Percentiles rank a stretch among this genome's conserved stretches.
Evolutionary conservation across 2,797 vertebrate genomes (phyloP).

Genomic region (Heterohyrax brucei): DNA sequence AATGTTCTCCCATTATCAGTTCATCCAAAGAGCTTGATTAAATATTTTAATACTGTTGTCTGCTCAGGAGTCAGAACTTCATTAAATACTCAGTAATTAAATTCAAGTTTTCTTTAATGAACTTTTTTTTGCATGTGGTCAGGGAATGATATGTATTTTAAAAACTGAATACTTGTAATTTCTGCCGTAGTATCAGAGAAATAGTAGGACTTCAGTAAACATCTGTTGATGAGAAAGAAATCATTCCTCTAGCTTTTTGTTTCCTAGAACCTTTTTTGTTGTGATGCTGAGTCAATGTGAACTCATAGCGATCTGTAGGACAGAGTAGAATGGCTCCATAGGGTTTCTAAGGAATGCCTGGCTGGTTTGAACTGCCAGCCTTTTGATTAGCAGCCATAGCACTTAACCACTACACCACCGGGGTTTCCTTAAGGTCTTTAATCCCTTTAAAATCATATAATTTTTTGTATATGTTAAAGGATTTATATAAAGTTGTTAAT

Average conservation of each 20-base stretch:
- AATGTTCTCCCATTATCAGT: constrained; percentile 54
- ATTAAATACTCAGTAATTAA: constrained; percentile 62
- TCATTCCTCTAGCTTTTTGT: not conserved
- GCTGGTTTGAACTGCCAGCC: too few species aligned
- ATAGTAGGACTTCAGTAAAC: not conserved
- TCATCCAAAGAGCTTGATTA: constrained; percentile 48
- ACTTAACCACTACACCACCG: too few species aligned
- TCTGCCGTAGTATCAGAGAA: not conserved
- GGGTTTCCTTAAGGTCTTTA: too few species aligned
- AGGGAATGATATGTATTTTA: constrained; percentile 12
- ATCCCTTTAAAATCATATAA: not conserved
- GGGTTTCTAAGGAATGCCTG: too few species aligned
- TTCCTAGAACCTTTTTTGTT: not conserved
- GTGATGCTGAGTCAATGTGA: not conserved
- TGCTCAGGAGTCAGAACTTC: constrained; percentile 55
- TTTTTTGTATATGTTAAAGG: not conserved
- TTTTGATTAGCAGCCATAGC: constrained; percentile 10
- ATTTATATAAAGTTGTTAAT: not conserved
- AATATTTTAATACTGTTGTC: constrained; percentile 64
- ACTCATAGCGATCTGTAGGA: too few species aligned
- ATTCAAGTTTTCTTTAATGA: constrained; percentile 4
- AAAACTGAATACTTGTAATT: constrained; percentile 14
- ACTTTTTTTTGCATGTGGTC: constrained; percentile 13
- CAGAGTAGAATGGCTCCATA: too few species aligned
- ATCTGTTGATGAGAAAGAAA: constrained; percentile 9